Base-by-base conservation (phyloP, 2,113 vertebrate species). In the Colistium nudipinnis region DNA sequence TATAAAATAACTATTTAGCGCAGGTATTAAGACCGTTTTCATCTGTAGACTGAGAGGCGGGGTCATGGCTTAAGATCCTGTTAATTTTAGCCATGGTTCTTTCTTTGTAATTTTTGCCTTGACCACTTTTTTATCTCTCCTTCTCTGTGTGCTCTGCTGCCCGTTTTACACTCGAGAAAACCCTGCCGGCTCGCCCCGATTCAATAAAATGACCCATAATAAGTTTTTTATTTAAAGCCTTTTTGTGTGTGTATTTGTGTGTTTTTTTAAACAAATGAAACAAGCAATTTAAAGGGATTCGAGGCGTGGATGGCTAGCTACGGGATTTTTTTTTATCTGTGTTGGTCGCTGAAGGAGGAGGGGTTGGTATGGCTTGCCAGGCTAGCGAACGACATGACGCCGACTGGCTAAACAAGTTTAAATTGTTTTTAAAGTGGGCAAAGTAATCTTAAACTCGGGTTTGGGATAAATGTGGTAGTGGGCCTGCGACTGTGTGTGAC, bases 231-330 rank as follows among this genome's bases (percentile, higher is more conserved):
- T 24, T 11, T 0, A 11, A 25, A 31, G 6, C 6, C 1, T 10
- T 19, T 60, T 38, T 68, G 48, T 76, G n/a, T n/a, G n/a, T n/a
- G n/a, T n/a, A n/a, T n/a, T n/a, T n/a, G n/a, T n/a, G n/a, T 64
- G 8, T 45, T 49, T 57, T 41, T 41, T 12, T 3, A 5, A 30
- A 14, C 35, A 17, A 33, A 16, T 36, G 57, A 68, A 65, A 3
- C 36, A 33, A 55, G 48, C 43, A 25, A 44, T 88, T 87, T 85
- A 84, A 88, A 82, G 65, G 67, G 83, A 81, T 62, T 63, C 20
- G 77, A 82, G 85, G 80, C 88, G 86, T 88, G 85, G 88, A 86
- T 78, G 85, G 80, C 64, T 76, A 69, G 83, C 78, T 49, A 19
- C 62, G 78, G 72, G 77, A 17, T 78, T 88, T 78, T 66, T 76